These are phyloP conservation scores for Palythoa grandis DNA, from an alignment of 92 coral and sea anemone genomes.

Conservation along the genomic window DNA sequence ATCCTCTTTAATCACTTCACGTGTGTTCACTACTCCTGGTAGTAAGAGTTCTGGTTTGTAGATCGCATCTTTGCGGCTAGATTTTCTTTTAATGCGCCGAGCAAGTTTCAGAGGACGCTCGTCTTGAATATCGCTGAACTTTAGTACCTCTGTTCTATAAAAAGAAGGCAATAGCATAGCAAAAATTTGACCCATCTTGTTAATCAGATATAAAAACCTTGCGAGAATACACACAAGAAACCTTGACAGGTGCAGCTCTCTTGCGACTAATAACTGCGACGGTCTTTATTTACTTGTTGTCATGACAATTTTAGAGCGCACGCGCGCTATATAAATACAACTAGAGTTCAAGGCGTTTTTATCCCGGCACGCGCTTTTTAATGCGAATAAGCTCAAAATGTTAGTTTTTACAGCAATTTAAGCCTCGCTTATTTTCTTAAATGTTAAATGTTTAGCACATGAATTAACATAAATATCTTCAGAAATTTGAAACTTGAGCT, in stretches of 20 bases:
- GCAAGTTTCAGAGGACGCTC: background rate
- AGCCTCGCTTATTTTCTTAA: too few relatives aligned
- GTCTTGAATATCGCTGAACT: conserved; percentile 7
- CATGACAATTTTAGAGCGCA: background rate
- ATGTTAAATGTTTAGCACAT: too few relatives aligned
- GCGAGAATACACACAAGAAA: background rate
- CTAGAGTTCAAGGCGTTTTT: background rate
- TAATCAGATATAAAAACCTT: background rate
- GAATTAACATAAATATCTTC: too few relatives aligned
- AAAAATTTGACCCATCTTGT: conserved; percentile 23
- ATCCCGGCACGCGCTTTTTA: too few relatives aligned
- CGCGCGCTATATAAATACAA: background rate
- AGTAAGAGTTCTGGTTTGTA: conserved; percentile 11
- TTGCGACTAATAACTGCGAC: background rate
- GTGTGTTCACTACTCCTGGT: background rate
- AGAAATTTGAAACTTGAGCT: too few relatives aligned
- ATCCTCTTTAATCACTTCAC: background rate
- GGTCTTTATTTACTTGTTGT: background rate
- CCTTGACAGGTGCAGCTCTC: background rate
- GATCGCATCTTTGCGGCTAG: conserved; percentile 12
- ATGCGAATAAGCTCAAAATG: too few relatives aligned
- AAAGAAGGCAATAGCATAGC: conserved; percentile 7
- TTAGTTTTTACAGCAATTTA: too few relatives aligned
- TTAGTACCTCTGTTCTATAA: background rate
- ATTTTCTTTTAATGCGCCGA: conserved; percentile 1